These are phyloP conservation scores for Alfaro cultratus DNA, from an alignment of 2,797 vertebrate species.

Conservation along the genomic window DNA sequence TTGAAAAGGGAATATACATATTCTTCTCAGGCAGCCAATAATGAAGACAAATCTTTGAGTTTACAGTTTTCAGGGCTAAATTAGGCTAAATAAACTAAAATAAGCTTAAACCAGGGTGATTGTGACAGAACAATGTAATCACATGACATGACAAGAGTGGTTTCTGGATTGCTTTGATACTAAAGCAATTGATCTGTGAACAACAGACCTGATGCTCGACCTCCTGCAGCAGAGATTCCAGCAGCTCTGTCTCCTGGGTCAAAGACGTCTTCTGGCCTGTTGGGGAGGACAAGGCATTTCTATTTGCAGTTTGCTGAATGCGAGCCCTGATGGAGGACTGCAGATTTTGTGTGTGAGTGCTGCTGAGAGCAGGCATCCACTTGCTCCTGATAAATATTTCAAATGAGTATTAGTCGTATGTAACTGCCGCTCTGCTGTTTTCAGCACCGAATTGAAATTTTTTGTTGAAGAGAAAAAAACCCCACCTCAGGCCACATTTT, in stretches of 20 bases:
- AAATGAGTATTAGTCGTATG: slow-evolving; percentile 34
- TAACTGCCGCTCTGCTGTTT: slow-evolving; percentile 33
- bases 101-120: neutral
- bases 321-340: slow-evolving; percentile 44
- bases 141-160: neutral
- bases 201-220: slow-evolving; percentile 95
- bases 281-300: slow-evolving; percentile 51
- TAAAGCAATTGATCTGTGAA: slow-evolving; percentile 13
- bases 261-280: slow-evolving; percentile 98
- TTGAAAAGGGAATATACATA: neutral
- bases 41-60: neutral
- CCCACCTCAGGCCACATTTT: slow-evolving; percentile 16
- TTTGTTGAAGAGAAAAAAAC: neutral
- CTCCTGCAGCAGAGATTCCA: slow-evolving; percentile 97
- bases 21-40: neutral
- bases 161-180: neutral
- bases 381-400: slow-evolving; percentile 63
- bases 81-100: neutral
- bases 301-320: slow-evolving; percentile 62
- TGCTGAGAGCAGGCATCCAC: slow-evolving; percentile 41
- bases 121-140: neutral
- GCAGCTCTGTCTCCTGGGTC: slow-evolving; percentile 97
- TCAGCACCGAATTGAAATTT: slow-evolving; percentile 12
- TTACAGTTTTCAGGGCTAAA: neutral
- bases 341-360: slow-evolving; percentile 30